Percentiles rank a stretch among this genome's conserved stretches.
Evolutionary conservation across 2,797 vertebrate genomes (phyloP).

Genomic region (Florisuga fusca): DNA sequence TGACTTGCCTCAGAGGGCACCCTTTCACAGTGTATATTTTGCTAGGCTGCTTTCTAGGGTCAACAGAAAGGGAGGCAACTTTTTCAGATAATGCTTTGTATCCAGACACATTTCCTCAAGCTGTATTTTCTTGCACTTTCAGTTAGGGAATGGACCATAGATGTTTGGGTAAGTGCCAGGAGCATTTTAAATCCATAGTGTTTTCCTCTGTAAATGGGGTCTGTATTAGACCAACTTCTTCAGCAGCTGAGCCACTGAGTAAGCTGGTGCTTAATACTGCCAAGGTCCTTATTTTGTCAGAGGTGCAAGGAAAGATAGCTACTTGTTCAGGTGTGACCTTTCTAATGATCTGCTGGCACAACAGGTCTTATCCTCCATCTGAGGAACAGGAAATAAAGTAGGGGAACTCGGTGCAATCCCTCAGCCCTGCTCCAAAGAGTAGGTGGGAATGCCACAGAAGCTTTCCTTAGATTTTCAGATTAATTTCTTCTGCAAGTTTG

Average conservation of each 20-base stretch:
- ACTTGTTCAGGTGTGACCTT: background rate
- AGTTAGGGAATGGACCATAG: background rate
- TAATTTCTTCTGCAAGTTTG: background rate
- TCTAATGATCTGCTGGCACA: background rate
- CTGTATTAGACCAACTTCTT: background rate
- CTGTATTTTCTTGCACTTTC: background rate
- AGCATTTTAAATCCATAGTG: background rate
- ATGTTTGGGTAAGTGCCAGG: background rate
- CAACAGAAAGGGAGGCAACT: background rate
- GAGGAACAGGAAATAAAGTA: background rate
- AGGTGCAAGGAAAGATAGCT: background rate
- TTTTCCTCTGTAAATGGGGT: background rate
- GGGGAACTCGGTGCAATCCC: background rate
- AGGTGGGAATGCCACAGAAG: background rate
- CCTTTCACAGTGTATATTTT: background rate
- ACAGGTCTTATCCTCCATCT: background rate
- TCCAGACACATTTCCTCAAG: background rate
- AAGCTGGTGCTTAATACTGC: background rate
- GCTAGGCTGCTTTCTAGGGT: background rate
- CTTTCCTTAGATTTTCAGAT: background rate
- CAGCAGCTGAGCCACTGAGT: background rate
- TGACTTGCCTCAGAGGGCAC: background rate
- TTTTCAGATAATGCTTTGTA: background rate
- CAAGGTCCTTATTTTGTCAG: background rate
- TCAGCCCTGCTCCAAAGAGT: background rate